Base-by-base conservation (phyloP, 2,888 invertebrate genomes). In the Neoaliturus tenellus region DNA sequence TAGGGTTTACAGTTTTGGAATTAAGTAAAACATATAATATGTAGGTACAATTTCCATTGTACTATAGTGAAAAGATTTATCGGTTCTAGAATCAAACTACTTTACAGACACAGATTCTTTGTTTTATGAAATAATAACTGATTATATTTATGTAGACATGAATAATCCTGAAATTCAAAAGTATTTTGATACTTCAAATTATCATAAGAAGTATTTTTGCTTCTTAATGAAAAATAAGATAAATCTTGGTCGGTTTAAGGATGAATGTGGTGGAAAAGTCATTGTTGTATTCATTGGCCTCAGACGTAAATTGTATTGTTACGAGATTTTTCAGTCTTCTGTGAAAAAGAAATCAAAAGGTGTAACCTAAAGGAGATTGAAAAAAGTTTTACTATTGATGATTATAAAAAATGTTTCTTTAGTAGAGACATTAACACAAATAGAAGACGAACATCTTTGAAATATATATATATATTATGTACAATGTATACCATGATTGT, bases 1-100 rank as follows among this genome's bases (percentile, higher is more conserved):
- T 86, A 35, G 84, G 81, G 17, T 78, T 84, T 55, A 25, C 84
- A 33, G 67, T 85, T n/a, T 71, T 86, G 39, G 83, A 86, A 14
- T 17, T 84, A 67, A 80, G 44, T 62, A 67, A 86, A 86, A 75
- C 73, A 73, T 10, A 73, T 28, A 86, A 75, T 80, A 73, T 10
- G 41, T 28, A 73, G 39, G 55, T 55, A 67, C 44, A 20, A 58
- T 25, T 85, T 84, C 58, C 83, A 85, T 20, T 85, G 83, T 84
- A 67, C 84, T 73, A 55, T 55, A 55, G 82, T 75, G 62, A 82
- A 33, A 51, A 25, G 23, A 6, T 20, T 35, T 28, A 73, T 58
- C 48, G 69, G 69, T 10, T 55, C 51, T 1, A 33, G 20, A 17
- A 80, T 80, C 1, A 33, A 80, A 35, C 14, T 62, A 10, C 58